These are phyloP conservation scores for Hydrophis major DNA, from an alignment of 2,797 vertebrate genomes.

Conservation along the genomic window DNA sequence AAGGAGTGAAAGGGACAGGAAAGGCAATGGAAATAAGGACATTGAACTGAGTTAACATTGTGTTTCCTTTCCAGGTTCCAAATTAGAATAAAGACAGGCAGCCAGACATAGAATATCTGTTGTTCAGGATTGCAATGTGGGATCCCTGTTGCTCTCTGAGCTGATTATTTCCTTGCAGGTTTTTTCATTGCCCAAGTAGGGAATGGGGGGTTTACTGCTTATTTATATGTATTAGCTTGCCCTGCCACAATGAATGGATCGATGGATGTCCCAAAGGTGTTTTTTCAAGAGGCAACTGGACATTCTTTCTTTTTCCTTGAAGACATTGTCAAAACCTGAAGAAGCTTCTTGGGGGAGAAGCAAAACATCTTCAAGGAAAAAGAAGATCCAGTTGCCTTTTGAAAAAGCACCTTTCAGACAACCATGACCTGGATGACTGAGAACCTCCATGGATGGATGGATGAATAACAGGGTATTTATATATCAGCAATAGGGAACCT, in stretches of 20 bases:
- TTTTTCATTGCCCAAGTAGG: background rate
- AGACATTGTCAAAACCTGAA: background rate
- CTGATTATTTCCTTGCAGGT: background rate
- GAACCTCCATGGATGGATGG: background rate
- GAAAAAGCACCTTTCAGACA: background rate
- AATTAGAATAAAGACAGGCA: background rate
- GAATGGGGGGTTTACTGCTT: background rate
- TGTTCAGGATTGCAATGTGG: background rate
- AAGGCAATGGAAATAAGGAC: background rate
- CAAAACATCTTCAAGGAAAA: background rate
- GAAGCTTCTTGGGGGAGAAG: background rate
- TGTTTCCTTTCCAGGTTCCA: background rate
- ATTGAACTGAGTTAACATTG: background rate
- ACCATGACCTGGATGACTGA: background rate
- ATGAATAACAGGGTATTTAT: background rate
- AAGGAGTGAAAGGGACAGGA: background rate
- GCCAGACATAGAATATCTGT: background rate
- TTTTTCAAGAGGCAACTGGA: background rate
- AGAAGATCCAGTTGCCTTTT: background rate
- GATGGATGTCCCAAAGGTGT: background rate
- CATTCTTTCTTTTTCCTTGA: background rate
- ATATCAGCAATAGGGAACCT: background rate
- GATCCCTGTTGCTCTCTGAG: background rate
- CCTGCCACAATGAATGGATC: background rate
- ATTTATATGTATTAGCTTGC: background rate